These are phyloP conservation scores for Centruroides sculpturatus DNA, from an alignment of 1,140 invertebrate genomes.

Conservation along the genomic window DNA sequence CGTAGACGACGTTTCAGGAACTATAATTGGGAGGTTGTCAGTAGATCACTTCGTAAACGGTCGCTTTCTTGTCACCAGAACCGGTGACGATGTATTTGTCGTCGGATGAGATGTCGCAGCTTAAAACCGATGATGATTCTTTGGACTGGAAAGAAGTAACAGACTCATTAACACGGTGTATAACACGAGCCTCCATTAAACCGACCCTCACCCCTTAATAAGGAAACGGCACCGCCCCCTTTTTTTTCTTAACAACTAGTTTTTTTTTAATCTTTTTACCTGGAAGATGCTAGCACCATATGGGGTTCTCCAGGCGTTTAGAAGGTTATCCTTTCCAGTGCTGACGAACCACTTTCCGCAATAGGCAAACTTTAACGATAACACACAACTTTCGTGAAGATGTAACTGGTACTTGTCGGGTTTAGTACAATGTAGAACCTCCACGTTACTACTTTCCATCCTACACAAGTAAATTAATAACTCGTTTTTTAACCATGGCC, in stretches of 20 bases:
- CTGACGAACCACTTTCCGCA: conserved; percentile 99
- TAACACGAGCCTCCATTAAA: too few species aligned
- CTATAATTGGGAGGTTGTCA: conserved; percentile 26
- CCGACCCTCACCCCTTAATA: too few species aligned
- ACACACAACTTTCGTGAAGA: conserved; percentile 93
- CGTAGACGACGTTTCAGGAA: too few species aligned
- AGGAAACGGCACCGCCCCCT: too few species aligned
- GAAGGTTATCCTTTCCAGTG: conserved; percentile 95
- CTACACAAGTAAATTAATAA: conserved; percentile 19
- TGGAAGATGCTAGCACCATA: conserved; percentile 98
- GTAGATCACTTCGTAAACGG: conserved; percentile 96
- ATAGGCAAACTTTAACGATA: conserved; percentile 89
- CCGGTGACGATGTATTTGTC: conserved; percentile 99
- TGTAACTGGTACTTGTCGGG: conserved; percentile 97
- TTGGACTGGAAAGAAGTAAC: conserved; percentile 61
- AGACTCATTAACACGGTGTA: too few species aligned
- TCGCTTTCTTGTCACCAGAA: conserved; percentile 97
- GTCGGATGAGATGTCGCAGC: conserved; percentile 96
- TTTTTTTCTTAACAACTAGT: too few species aligned
- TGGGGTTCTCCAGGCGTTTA: conserved; percentile 96
- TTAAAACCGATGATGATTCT: conserved; percentile 94
- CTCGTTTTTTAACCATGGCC: not conserved
- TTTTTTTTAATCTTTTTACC: conserved; percentile 36
- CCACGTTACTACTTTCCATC: conserved; percentile 98
- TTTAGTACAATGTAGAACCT: conserved; percentile 81